Evolutionary conservation across 2,113 vertebrate species (phyloP).

Genomic region (Salvator merianae): DNA sequence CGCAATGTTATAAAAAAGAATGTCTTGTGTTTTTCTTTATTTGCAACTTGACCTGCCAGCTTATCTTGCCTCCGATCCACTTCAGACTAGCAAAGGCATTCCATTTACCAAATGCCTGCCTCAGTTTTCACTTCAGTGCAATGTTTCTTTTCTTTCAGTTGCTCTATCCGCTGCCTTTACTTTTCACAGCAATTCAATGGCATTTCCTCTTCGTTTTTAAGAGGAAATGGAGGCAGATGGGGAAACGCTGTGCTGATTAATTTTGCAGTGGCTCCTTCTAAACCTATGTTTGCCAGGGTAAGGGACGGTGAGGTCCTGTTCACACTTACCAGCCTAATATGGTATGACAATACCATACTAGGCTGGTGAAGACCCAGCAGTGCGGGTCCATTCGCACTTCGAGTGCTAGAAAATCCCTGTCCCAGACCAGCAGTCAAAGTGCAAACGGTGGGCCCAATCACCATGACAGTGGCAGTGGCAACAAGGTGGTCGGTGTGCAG

Average conservation of each 20-base stretch:
- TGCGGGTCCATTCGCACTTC: too few relatives aligned
- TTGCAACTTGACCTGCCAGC: accelerated
- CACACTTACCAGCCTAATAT: too few relatives aligned
- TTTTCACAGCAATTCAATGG: background rate
- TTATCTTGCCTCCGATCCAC: background rate
- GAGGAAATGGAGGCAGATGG: background rate
- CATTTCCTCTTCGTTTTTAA: background rate
- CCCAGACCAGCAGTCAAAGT: too few relatives aligned
- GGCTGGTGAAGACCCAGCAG: too few relatives aligned
- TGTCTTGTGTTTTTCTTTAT: background rate
- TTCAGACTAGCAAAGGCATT: background rate
- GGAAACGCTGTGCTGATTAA: constrained; percentile 5
- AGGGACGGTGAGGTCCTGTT: too few relatives aligned
- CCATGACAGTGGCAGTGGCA: too few relatives aligned
- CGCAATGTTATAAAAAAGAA: too few relatives aligned
- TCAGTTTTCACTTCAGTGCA: background rate
- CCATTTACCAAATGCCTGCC: background rate
- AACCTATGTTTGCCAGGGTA: too few relatives aligned
- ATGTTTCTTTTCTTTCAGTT: background rate
- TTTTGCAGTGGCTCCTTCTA: constrained; percentile 18
- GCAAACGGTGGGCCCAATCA: too few relatives aligned
- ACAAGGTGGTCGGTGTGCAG: too few relatives aligned
- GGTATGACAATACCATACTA: too few relatives aligned
- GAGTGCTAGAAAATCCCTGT: too few relatives aligned
- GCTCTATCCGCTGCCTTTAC: background rate